Conservation (phyloP, 2,797 vertebrate species). For the Dendrocincla tyrannina region DNA sequence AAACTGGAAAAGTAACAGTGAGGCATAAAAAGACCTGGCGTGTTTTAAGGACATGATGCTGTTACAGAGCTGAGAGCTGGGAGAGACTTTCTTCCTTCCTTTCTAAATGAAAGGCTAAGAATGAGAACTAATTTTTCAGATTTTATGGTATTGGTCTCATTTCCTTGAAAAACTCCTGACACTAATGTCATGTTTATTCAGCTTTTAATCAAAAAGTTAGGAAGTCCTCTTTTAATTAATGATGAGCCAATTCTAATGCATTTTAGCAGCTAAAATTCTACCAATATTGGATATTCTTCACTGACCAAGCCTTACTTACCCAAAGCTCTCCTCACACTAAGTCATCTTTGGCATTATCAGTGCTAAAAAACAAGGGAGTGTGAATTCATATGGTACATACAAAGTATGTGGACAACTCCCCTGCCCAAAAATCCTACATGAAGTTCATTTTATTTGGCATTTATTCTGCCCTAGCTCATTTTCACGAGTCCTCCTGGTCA, state of each 20-base stretch:
- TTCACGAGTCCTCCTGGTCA: background rate
- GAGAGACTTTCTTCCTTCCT: background rate
- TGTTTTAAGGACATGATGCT: background rate
- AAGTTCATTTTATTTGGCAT: background rate
- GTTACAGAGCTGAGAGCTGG: background rate
- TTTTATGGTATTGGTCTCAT: background rate
- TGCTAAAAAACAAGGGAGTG: background rate
- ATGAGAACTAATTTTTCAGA: background rate
- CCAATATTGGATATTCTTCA: background rate
- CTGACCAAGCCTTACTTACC: background rate
- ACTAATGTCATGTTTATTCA: background rate
- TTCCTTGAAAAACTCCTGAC: background rate
- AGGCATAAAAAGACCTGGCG: background rate
- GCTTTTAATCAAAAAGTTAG: background rate
- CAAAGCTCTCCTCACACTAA: background rate
- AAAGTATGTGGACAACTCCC: background rate
- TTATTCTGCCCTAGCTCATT: background rate
- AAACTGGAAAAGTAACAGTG: background rate
- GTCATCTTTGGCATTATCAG: background rate
- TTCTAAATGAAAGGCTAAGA: background rate
- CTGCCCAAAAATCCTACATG: rapidly evolving
- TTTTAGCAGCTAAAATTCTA: background rate
- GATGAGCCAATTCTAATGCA: background rate
- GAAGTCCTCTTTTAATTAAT: background rate
- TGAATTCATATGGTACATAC: background rate